These are phyloP conservation scores for Cephonodes hylas DNA, from an alignment of 2,888 invertebrate species.

Conservation along the genomic window DNA sequence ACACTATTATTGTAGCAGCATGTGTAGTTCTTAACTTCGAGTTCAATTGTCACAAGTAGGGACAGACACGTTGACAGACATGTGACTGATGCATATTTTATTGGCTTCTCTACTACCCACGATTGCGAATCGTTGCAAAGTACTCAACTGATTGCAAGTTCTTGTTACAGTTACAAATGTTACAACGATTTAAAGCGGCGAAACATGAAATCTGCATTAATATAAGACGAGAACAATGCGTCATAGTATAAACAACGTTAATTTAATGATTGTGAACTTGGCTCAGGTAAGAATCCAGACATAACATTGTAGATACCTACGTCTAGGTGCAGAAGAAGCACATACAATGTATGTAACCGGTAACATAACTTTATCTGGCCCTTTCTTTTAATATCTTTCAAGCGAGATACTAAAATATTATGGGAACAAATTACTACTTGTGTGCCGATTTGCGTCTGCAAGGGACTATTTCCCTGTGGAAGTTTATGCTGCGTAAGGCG, in stretches of 20 bases:
- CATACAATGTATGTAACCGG: background rate
- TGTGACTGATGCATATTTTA: conserved; percentile 75
- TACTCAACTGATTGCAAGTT: background rate
- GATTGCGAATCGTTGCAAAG: conserved; percentile 38
- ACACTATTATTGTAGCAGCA: background rate
- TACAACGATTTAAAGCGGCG: background rate
- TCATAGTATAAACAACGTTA: background rate
- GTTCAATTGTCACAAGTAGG: conserved; percentile 2
- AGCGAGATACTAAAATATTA: background rate
- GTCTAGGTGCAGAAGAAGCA: background rate
- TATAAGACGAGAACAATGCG: background rate
- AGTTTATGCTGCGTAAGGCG: background rate
- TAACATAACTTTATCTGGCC: background rate
- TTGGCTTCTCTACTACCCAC: conserved; percentile 61
- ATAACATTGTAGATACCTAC: conserved; percentile 9
- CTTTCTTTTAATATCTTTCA: background rate
- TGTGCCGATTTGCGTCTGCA: background rate
- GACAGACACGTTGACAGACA: conserved; percentile 42
- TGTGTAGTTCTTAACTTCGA: background rate
- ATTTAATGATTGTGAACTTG: background rate
- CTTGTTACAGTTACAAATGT: background rate
- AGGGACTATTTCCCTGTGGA: background rate
- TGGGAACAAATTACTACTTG: background rate
- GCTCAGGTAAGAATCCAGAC: background rate
- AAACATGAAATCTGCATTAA: background rate